Evolutionary conservation across 2,113 vertebrate genomes (phyloP).

Genomic region (Sinocyclocheilus rhinocerous): DNA sequence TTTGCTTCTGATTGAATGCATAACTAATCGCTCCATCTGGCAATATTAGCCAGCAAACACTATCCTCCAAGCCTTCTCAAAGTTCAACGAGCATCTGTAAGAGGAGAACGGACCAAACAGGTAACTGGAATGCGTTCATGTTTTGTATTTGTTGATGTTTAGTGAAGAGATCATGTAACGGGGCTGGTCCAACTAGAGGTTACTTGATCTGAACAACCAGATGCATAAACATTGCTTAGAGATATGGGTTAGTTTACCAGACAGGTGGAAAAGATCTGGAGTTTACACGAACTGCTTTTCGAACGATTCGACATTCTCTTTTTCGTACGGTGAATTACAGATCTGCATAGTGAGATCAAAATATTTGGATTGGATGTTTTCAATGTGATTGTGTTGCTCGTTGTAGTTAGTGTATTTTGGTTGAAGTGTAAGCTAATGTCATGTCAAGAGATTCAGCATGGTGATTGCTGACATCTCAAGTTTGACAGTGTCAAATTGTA

Average conservation of each 20-base stretch:
- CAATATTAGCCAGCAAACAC: conserved; percentile 27
- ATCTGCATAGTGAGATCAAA: too few species aligned
- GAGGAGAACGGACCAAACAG: conserved; percentile 25
- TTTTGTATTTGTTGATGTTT: background rate
- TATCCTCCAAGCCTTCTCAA: conserved; percentile 10
- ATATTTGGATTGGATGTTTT: background rate
- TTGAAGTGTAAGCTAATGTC: conserved; percentile 4
- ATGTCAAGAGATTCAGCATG: background rate
- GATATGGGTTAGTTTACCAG: background rate
- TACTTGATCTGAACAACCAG: background rate
- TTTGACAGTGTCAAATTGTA: background rate
- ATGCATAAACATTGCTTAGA: background rate
- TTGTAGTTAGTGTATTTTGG: background rate
- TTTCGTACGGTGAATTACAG: background rate
- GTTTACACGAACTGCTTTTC: background rate
- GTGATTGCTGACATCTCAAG: background rate
- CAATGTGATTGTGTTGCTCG: background rate
- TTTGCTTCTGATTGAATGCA: conserved; percentile 54
- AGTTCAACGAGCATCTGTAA: conserved; percentile 13
- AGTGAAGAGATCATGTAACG: conserved; percentile 9
- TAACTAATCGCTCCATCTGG: conserved; percentile 46
- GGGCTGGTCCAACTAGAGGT: conserved; percentile 2
- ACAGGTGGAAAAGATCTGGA: background rate
- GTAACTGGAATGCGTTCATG: conserved; percentile 8
- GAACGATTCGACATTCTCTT: background rate